Conservation (phyloP, 1,140 invertebrate genomes). For the Drosophila arizonae region DNA sequence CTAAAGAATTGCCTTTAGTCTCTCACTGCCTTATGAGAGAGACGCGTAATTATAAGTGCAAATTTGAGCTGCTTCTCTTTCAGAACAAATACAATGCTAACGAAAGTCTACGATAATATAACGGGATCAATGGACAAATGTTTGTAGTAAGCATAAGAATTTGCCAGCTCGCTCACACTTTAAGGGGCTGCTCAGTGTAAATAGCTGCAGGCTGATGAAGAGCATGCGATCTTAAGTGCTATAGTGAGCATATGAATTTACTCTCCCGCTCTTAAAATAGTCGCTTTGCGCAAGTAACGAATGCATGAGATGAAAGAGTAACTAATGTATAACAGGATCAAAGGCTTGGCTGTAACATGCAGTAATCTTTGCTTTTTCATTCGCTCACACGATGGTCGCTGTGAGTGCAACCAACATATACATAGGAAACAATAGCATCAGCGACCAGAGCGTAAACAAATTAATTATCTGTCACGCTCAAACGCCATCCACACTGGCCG, state of each 20-base stretch:
- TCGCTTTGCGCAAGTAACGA: too few relatives aligned
- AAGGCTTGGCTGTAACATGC: neutral
- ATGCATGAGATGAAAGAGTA: neutral
- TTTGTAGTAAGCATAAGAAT: too few relatives aligned
- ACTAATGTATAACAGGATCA: neutral
- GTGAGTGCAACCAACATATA: neutral
- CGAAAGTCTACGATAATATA: neutral
- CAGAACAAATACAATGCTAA: neutral
- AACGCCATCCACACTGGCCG: neutral
- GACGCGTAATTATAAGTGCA: neutral
- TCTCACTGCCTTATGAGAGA: neutral
- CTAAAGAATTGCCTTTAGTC: neutral
- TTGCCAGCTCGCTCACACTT: too few relatives aligned
- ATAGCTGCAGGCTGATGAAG: too few relatives aligned
- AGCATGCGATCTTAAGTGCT: too few relatives aligned
- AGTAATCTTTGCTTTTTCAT: neutral
- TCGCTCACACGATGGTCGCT: neutral
- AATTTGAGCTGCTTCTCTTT: neutral
- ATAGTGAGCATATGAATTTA: too few relatives aligned
- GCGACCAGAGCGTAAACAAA: neutral
- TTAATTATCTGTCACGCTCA: constrained; percentile 13
- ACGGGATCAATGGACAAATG: neutral
- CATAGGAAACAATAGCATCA: neutral
- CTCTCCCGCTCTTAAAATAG: too few relatives aligned
- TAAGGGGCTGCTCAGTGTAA: too few relatives aligned